Conservation (phyloP, 1,140 invertebrate genomes). For the Chironomus tepperi region DNA sequence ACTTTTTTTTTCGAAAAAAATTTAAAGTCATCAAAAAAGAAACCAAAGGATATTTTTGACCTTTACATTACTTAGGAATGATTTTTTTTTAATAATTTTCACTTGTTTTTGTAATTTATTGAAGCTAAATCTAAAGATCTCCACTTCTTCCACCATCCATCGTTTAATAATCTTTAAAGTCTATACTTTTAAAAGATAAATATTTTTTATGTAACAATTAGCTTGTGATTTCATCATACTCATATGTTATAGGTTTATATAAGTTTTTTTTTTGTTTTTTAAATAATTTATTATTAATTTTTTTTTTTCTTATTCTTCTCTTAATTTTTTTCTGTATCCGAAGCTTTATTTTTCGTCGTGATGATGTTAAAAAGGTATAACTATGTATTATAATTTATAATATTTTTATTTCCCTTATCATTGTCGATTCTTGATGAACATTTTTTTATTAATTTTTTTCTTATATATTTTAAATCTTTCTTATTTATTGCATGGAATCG, state of each 20-base stretch:
- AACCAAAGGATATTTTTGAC: not conserved
- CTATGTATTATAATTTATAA: not conserved
- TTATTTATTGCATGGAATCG: not conserved
- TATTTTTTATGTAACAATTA: constrained; percentile 23
- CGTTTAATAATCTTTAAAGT: constrained; percentile 9
- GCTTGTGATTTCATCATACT: constrained; percentile 21
- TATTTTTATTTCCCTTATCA: too few relatives aligned
- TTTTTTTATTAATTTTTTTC: not conserved
- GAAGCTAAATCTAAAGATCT: constrained; percentile 18
- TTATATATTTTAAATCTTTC: not conserved
- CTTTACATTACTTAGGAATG: constrained; percentile 6
- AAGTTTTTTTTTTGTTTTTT: constrained; percentile 3
- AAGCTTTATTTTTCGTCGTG: constrained; percentile 11
- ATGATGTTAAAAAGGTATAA: constrained; percentile 6
- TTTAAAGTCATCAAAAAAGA: not conserved
- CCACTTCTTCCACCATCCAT: not conserved
- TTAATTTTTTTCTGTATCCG: not conserved
- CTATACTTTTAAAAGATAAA: constrained; percentile 23
- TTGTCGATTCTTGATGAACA: not conserved
- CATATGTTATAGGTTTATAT: constrained; percentile 23
- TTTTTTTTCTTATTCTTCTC: not conserved
- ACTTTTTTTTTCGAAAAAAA: not conserved
- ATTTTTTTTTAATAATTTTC: not conserved
- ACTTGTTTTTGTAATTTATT: constrained; percentile 15
- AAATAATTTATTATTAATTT: not conserved